Evolutionary conservation across 2,888 invertebrate species (phyloP), one percentile per base, ranked within the genome.

Genomic region (Andrena bucephala): DNA sequence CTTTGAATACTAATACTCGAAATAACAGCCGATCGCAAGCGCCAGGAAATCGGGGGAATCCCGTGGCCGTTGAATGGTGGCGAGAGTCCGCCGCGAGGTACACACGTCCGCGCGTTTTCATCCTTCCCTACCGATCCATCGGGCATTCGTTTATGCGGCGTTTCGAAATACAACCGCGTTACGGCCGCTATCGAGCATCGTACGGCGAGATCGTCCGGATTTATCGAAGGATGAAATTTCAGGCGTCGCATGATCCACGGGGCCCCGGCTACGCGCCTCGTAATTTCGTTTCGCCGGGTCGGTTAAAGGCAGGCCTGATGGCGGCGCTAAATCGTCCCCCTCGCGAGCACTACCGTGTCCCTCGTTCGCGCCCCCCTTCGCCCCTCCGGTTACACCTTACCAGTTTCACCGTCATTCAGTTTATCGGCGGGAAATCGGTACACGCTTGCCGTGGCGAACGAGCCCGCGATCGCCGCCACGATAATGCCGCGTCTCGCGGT

Each of bases 351-450:
- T 50, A 72, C 66, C 48, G 59, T 36, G 33, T 48, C 52, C 20
- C 54, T 57, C 42, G n/a, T 16, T 8, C 36, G 13, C 42, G 13
- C 29, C 2, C 31, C 20, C 20, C 4, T 42, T 1, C 20, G 20
- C 42, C 31, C 36, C 8, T 0, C n/a, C 31, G 24, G 6, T 7
- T 52, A 36, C 77, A 62, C 62, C 68, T 73, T 79, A 57, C 77
- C 77, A 75, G 85, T 83, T 87, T 87, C 78, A 81, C 74, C 83
- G 85, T 87, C 87, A 77, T 83, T 87, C 81, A 48, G 50, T 86
- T 86, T 87, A 86, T 86, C 86, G 87, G 77, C 77, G 83, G 79
- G 87, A 85, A 87, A 87, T 87, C 87, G 80, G 77, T 74, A 77
- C 74, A 85, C 83, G 78, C 77, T 72, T 42, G 85, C 77, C 74